These are phyloP conservation scores for Drosophila ironensis DNA, from an alignment of 1,140 invertebrate genomes.

Conservation along the genomic window DNA sequence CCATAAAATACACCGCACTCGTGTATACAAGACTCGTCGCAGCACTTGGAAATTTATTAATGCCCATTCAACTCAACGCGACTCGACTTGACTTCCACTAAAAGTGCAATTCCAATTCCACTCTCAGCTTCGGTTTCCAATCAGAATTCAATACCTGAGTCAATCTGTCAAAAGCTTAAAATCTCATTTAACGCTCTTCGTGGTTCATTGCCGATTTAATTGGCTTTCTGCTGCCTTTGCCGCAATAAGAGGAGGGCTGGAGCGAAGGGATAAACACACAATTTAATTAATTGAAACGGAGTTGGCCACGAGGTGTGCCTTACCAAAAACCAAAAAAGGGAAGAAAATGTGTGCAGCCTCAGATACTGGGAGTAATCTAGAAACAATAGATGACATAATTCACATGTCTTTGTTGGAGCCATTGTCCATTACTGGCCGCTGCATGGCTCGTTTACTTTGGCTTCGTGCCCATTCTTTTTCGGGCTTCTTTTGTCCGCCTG, in stretches of 20 bases:
- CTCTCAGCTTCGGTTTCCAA: slow-evolving; percentile 20
- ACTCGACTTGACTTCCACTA: slow-evolving; percentile 27
- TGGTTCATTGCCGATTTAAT: slow-evolving; percentile 53
- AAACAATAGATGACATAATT: slow-evolving; percentile 45
- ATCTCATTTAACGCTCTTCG: slow-evolving; percentile 46
- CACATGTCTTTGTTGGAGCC: slow-evolving; percentile 35
- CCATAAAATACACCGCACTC: slow-evolving; percentile 70
- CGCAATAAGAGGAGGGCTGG: slow-evolving; percentile 7
- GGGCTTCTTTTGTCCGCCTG: slow-evolving; percentile 11
- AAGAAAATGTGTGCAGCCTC: slow-evolving; percentile 6
- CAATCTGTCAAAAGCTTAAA: slow-evolving; percentile 39
- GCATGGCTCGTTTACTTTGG: slow-evolving; percentile 60
- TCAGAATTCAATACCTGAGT: slow-evolving; percentile 19
- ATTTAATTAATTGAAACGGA: slow-evolving; percentile 64
- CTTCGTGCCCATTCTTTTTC: slow-evolving; percentile 39
- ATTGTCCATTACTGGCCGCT: slow-evolving; percentile 33
- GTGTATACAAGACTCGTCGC: slow-evolving; percentile 33
- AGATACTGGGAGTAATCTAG: slow-evolving; percentile 33
- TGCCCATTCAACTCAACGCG: too few relatives aligned
- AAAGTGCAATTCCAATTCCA: slow-evolving; percentile 22
- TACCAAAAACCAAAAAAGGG: background rate
- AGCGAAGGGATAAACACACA: slow-evolving; percentile 48
- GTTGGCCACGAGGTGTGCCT: too few relatives aligned
- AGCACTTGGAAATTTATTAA: slow-evolving; percentile 75
- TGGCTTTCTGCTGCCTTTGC: too few relatives aligned